Evolutionary conservation across 2,888 invertebrate genomes (phyloP).

Genomic region (Rugalucina vietnamica): DNA sequence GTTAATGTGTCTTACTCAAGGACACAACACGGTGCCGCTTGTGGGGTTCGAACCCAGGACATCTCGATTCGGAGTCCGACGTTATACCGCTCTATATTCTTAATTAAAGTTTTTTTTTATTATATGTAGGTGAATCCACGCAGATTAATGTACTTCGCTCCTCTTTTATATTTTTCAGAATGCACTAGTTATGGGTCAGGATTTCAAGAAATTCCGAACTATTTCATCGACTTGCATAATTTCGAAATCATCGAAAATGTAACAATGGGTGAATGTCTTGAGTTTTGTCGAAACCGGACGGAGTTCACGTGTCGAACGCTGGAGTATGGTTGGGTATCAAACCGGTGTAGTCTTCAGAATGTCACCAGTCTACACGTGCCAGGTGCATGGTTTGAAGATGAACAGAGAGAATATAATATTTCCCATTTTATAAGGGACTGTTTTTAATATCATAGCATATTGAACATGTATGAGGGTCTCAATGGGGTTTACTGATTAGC

Average conservation of each 20-base stretch:
- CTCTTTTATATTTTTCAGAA: conserved; percentile 18
- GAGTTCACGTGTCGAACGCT: conserved; percentile 31
- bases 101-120: too few relatives aligned
- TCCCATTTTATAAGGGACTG: conserved; percentile 55
- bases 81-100: too few relatives aligned
- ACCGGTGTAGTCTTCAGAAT: conserved; percentile 40
- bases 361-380: conserved; percentile 28
- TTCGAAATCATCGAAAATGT: not conserved
- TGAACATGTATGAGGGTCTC: too few relatives aligned
- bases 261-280: conserved; percentile 25
- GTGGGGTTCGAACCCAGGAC: too few relatives aligned
- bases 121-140: too few relatives aligned
- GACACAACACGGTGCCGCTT: too few relatives aligned
- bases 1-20: too few relatives aligned
- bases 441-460: too few relatives aligned
- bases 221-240: conserved; percentile 38
- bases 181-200: conserved; percentile 36
- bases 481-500: too few relatives aligned
- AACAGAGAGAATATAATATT: conserved; percentile 5
- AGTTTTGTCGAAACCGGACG: conserved; percentile 28
- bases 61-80: too few relatives aligned
- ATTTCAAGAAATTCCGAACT: conserved; percentile 35
- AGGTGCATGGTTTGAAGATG: conserved; percentile 36
- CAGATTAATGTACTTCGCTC: too few relatives aligned
- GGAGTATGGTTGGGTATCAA: conserved; percentile 28